Evolutionary conservation across 2,797 vertebrate species (phyloP).

Genomic region (Phaenicophaeus curvirostris): DNA sequence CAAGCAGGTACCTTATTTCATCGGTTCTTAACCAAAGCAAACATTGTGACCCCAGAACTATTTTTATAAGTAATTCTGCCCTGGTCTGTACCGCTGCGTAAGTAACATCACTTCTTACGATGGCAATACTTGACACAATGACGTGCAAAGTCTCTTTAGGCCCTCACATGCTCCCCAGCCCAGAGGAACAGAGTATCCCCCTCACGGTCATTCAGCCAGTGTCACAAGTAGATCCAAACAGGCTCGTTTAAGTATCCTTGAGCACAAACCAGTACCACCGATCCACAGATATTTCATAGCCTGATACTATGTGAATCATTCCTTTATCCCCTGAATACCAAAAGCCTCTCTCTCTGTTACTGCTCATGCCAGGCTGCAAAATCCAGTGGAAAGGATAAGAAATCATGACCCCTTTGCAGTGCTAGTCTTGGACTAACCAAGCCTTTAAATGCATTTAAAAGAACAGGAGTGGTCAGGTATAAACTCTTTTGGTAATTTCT

Average conservation of each 20-base stretch:
- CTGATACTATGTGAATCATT: not conserved
- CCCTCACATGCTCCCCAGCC: not conserved
- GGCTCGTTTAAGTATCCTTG: not conserved
- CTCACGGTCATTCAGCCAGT: not conserved
- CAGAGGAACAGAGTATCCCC: accelerated
- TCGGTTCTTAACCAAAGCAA: not conserved
- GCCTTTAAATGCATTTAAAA: not conserved
- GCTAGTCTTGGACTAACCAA: not conserved
- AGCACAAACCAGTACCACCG: not conserved
- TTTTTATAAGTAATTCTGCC: not conserved
- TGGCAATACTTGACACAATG: not conserved
- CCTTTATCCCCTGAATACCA: not conserved
- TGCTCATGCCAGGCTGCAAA: not conserved
- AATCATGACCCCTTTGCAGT: not conserved
- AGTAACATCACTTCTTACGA: not conserved
- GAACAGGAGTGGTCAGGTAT: not conserved
- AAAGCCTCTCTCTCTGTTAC: not conserved
- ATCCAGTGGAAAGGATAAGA: not conserved
- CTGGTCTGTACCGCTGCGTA: not conserved
- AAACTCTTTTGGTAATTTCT: not conserved
- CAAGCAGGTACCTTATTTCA: not conserved
- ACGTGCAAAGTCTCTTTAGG: not conserved
- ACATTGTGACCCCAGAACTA: not conserved
- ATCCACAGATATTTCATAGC: not conserved
- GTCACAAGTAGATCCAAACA: not conserved